Percentiles rank a stretch among this genome's conserved stretches.
These are phyloP conservation scores for Anser brachyrhynchus DNA, from an alignment of 2,113 vertebrate genomes.

Conservation along the genomic window DNA sequence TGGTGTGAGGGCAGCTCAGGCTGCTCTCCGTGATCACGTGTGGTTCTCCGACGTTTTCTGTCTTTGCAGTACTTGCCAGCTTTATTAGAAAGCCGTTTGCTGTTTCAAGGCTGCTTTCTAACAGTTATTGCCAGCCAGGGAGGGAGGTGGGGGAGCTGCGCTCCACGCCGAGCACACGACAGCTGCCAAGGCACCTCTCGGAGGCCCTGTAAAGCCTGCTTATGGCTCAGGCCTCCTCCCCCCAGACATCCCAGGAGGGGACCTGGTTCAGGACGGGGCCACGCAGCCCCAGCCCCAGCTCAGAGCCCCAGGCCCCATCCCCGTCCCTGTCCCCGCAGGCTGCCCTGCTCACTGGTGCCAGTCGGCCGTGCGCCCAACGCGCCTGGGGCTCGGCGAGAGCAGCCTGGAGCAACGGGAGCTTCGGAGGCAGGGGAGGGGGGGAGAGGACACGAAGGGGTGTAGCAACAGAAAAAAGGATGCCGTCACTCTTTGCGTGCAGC, in stretches of 20 bases:
- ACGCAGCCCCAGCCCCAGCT: background rate
- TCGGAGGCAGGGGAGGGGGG: background rate
- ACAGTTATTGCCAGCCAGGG: background rate
- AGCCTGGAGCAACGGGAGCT: background rate
- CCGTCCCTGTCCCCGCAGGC: background rate
- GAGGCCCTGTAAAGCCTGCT: background rate
- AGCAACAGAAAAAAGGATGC: background rate
- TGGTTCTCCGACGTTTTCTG: rapidly evolving
- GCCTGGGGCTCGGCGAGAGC: background rate
- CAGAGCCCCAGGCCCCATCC: background rate
- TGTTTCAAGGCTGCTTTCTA: constrained; percentile 48
- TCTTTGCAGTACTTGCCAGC: constrained; percentile 19
- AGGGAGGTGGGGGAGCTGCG: background rate
- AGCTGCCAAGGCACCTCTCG: constrained; percentile 56
- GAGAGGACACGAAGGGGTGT: background rate
- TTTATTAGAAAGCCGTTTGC: constrained; percentile 48
- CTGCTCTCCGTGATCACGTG: background rate
- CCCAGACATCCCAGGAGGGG: background rate
- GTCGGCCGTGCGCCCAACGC: rapidly evolving
- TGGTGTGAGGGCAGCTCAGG: background rate
- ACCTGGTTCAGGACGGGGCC: background rate
- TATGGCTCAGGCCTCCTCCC: background rate
- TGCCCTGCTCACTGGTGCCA: background rate
- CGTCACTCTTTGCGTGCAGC: background rate
- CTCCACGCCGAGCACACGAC: background rate